Percentiles rank a stretch among this genome's conserved stretches.
These are phyloP conservation scores for Drosophila mayri DNA, from an alignment of 1,140 invertebrate species.

Conservation along the genomic window DNA sequence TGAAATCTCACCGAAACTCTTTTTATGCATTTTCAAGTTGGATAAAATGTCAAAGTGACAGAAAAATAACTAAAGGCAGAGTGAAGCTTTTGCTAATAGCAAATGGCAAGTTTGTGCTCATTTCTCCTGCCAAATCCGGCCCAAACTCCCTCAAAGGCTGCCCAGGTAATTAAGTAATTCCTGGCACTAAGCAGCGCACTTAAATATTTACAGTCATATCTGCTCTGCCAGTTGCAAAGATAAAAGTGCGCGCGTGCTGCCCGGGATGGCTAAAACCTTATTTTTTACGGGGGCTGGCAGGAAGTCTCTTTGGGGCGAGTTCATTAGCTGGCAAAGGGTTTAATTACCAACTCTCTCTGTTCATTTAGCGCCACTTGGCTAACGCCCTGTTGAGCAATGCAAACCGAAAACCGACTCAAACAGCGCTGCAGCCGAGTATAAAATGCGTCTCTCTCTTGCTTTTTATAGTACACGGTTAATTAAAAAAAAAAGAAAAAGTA, in stretches of 20 bases:
- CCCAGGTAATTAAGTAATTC: slow-evolving; percentile 44
- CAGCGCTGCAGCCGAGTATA: slow-evolving; percentile 34
- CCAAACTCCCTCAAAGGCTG: not conserved
- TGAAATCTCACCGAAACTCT: too few relatives aligned
- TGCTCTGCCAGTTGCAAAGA: slow-evolving; percentile 61
- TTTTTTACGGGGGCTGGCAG: slow-evolving; percentile 8
- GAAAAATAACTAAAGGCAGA: not conserved
- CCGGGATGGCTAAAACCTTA: slow-evolving; percentile 13
- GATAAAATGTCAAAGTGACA: too few relatives aligned
- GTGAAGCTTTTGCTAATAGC: slow-evolving; percentile 13
- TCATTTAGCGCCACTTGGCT: slow-evolving; percentile 85
- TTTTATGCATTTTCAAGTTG: too few relatives aligned
- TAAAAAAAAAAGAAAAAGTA: slow-evolving; percentile 47
- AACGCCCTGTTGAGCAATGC: slow-evolving; percentile 84
- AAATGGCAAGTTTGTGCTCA: slow-evolving; percentile 17
- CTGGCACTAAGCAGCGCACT: slow-evolving; percentile 54
- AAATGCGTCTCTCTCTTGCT: slow-evolving; percentile 36
- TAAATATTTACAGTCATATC: slow-evolving; percentile 73
- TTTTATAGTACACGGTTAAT: slow-evolving; percentile 68
- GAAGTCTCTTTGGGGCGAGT: slow-evolving; percentile 52
- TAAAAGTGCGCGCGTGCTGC: slow-evolving; percentile 70
- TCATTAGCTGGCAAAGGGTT: slow-evolving; percentile 85
- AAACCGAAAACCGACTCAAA: slow-evolving; percentile 73
- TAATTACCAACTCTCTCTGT: slow-evolving; percentile 85
- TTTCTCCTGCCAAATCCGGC: slow-evolving; percentile 6